These are phyloP conservation scores for Acanthosepion pharaonis DNA, from an alignment of 2,888 invertebrate genomes.

Conservation along the genomic window DNA sequence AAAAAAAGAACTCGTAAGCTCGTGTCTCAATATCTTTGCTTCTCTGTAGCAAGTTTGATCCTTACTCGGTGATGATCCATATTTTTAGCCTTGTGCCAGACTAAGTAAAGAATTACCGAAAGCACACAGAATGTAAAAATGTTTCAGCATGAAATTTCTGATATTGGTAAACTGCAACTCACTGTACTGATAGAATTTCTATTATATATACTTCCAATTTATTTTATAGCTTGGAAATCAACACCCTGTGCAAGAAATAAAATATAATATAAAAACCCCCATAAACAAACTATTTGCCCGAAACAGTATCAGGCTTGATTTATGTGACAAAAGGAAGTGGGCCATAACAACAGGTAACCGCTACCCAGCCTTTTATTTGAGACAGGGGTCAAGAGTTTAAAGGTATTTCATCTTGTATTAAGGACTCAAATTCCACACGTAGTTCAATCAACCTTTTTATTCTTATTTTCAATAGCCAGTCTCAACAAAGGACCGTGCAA, in stretches of 20 bases:
- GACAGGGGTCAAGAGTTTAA: neutral
- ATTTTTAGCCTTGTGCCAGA: too few relatives aligned
- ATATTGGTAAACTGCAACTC: neutral
- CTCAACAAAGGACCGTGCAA: conserved; percentile 33
- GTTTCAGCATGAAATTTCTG: neutral
- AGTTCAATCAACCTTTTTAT: neutral
- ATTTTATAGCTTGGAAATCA: neutral
- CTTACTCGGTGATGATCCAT: too few relatives aligned
- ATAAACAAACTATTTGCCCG: neutral
- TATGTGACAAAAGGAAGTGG: neutral
- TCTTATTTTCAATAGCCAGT: neutral
- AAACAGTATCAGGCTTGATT: neutral
- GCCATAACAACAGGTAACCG: neutral
- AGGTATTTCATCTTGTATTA: neutral
- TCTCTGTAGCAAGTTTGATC: too few relatives aligned
- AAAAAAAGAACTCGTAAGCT: too few relatives aligned
- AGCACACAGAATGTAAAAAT: neutral
- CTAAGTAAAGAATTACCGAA: too few relatives aligned
- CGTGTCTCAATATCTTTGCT: too few relatives aligned
- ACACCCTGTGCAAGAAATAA: neutral
- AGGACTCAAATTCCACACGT: neutral
- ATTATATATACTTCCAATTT: neutral
- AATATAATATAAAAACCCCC: neutral
- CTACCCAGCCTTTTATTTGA: neutral
- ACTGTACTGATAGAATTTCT: neutral